A percentile compares a stretch with the other conserved stretches of the same genome.
These are phyloP conservation scores for Eupithecia pulchellata DNA, from an alignment of 2,888 invertebrate species.

Conservation along the genomic window DNA sequence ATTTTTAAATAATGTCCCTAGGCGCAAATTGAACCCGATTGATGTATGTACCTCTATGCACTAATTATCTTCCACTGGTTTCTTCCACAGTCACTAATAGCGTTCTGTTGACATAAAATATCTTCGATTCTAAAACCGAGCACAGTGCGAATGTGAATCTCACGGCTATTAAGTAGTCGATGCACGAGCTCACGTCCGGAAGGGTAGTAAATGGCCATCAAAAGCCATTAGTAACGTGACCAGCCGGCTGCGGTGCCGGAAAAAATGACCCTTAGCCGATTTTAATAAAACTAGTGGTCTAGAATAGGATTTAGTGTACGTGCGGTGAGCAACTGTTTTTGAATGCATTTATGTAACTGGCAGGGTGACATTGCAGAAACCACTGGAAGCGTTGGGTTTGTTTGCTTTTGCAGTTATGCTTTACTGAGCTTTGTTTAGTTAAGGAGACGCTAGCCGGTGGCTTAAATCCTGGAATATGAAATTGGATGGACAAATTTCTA, in stretches of 20 bases:
- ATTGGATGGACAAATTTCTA: background rate
- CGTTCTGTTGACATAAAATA: background rate
- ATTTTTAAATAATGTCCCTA: no score
- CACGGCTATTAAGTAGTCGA: slow-evolving; percentile 26
- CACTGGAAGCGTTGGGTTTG: background rate
- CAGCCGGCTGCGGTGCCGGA: slow-evolving; percentile 41
- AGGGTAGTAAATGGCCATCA: slow-evolving; percentile 49
- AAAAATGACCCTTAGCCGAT: slow-evolving; percentile 48
- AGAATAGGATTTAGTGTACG: background rate
- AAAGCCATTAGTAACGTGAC: slow-evolving; percentile 52
- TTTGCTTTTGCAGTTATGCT: background rate
- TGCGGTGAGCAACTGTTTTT: background rate
- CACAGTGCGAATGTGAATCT: background rate
- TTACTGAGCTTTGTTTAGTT: background rate
- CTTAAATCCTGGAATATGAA: background rate
- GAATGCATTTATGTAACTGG: background rate
- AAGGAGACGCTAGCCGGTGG: background rate
- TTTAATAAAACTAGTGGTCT: background rate
- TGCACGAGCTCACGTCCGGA: slow-evolving; percentile 31
- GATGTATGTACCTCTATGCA: no score
- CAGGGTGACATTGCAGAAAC: background rate
- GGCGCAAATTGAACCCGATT: no score
- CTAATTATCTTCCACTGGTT: no score
- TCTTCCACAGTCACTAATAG: no score
- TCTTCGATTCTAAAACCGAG: background rate